Evolutionary conservation across 2,113 vertebrate genomes (phyloP).

Genomic region (Neodontobutis hainanensis): DNA sequence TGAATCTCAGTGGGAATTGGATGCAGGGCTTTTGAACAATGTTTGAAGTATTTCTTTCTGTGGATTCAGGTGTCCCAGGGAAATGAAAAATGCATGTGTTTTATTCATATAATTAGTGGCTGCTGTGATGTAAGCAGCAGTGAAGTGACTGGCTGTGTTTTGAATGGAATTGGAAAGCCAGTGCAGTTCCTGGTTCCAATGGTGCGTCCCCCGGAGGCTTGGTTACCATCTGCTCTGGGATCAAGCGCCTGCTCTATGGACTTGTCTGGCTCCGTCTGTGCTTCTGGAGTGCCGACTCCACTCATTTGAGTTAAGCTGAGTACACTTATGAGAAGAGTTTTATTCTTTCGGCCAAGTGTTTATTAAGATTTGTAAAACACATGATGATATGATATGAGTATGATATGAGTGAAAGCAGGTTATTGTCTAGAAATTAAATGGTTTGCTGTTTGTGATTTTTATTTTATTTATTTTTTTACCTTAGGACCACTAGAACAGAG

Average conservation of each 20-base stretch:
- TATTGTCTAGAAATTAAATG: no score
- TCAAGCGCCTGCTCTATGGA: neutral
- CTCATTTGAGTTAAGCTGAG: neutral
- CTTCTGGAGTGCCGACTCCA: neutral
- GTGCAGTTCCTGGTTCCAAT: neutral
- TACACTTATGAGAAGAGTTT: neutral
- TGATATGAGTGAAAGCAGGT: no score
- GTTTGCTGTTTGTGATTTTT: no score
- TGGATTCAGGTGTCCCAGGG: neutral
- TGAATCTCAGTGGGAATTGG: neutral
- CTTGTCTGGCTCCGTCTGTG: neutral
- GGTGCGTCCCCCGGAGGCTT: neutral
- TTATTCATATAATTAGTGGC: slow-evolving; percentile 3
- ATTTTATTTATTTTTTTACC: no score
- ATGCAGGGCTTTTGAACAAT: slow-evolving; percentile 1
- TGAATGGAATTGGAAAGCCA: slow-evolving; percentile 10
- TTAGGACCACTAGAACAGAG: no score
- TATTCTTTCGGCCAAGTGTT: no score
- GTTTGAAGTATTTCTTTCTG: slow-evolving; percentile 2
- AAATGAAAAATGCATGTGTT: neutral
- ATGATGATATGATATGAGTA: no score
- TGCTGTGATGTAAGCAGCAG: neutral
- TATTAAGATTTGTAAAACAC: no score
- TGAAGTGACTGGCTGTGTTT: neutral
- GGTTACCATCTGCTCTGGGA: slow-evolving; percentile 9